phyloP scores from a whole-genome alignment of 1,140 invertebrate species.

The Octopus bimaculoides region DNA sequence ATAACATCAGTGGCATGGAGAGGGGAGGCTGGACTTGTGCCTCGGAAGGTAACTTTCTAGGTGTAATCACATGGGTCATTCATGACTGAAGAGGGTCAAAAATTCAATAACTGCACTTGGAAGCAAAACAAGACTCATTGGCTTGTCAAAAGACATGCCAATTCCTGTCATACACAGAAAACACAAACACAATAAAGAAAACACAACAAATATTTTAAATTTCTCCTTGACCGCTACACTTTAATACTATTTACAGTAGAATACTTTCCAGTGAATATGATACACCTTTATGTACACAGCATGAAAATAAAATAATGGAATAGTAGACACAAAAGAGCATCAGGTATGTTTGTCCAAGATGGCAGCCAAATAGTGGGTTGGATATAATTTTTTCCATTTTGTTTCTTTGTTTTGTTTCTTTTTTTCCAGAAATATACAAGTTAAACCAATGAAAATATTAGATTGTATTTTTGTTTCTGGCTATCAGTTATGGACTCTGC shows the following conservation, averaged over 20 bases:
- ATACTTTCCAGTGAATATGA: slow-evolving; percentile 8
- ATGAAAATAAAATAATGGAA: slow-evolving; percentile 6
- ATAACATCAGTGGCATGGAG: too few species aligned
- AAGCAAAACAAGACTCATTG: too few species aligned
- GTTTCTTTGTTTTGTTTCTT: neutral
- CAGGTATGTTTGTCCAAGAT: too few species aligned
- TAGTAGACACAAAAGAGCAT: neutral
- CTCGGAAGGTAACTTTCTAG: too few species aligned
- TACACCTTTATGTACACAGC: slow-evolving; percentile 5
- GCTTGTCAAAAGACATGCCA: too few species aligned
- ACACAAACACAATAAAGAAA: neutral
- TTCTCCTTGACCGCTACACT: slow-evolving; percentile 4
- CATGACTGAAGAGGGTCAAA: too few species aligned
- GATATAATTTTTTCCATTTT: neutral
- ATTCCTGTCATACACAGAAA: neutral
- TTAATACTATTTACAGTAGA: slow-evolving; percentile 9
- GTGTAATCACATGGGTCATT: too few species aligned
- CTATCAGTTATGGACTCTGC: too few species aligned
- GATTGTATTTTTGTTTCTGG: neutral
- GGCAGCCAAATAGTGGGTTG: too few species aligned
- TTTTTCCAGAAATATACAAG: slow-evolving; percentile 8
- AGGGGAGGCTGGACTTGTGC: too few species aligned
- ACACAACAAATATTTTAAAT: neutral
- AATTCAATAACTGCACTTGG: too few species aligned
- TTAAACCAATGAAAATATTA: slow-evolving; percentile 1